Percentiles rank a stretch among this genome's conserved stretches.
phyloP scores from a whole-genome alignment of 64 coral and sea anemone genomes.

The Pocillopora verrucosa region DNA sequence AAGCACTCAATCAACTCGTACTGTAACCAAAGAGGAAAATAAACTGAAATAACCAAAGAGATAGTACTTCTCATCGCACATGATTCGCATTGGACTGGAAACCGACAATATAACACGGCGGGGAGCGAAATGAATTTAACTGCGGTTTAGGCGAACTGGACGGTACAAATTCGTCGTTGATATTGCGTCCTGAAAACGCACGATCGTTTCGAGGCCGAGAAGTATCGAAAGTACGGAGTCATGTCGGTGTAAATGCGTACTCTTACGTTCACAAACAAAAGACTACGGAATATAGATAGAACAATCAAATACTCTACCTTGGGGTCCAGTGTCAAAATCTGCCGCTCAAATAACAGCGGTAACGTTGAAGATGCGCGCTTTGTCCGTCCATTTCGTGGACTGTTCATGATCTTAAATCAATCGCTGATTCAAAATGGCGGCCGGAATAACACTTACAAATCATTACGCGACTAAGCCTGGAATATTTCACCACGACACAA shows the following conservation, averaged over 20 bases:
- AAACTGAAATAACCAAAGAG: background rate
- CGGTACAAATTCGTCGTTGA: background rate
- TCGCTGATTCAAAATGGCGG: constrained; percentile 28
- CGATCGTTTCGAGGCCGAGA: background rate
- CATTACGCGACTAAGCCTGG: constrained; percentile 20
- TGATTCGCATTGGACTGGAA: background rate
- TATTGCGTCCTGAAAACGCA: background rate
- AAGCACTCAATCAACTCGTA: background rate
- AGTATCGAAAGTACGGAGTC: background rate
- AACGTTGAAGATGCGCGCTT: background rate
- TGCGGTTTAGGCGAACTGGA: background rate
- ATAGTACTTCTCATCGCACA: background rate
- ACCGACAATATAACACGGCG: background rate
- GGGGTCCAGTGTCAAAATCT: background rate
- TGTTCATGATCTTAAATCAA: background rate
- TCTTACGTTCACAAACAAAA: constrained; percentile 1
- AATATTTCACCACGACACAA: constrained; percentile 27
- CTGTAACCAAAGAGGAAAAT: background rate
- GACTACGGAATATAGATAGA: background rate
- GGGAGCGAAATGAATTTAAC: background rate
- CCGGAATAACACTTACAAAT: constrained; percentile 15
- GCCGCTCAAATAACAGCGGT: background rate
- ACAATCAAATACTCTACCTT: constrained; percentile 4
- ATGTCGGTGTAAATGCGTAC: background rate
- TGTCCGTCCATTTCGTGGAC: background rate